phyloP scores from a whole-genome alignment of 64 coral and sea anemone species.

The Hydrozoanthus tunicans region DNA sequence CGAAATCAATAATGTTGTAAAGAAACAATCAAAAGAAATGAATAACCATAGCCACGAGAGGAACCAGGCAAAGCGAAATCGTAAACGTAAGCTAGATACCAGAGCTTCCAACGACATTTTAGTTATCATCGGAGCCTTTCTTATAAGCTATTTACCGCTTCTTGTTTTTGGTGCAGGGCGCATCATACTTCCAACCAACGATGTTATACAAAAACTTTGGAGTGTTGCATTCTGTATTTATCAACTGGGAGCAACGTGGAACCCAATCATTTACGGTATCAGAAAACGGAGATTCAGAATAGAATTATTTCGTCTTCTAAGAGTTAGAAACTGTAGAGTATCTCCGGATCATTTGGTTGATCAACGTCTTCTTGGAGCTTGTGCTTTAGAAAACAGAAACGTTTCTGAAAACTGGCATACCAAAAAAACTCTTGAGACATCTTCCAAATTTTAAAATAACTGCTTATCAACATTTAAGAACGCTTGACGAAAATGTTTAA shows the following conservation, averaged over 20 bases:
- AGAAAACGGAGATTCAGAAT: conserved; percentile 18
- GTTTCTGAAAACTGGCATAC: no score
- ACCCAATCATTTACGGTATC: conserved; percentile 41
- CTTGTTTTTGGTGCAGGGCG: not conserved
- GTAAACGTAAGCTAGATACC: not conserved
- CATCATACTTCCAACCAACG: not conserved
- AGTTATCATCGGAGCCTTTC: conserved; percentile 51
- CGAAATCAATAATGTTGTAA: conserved; percentile 33
- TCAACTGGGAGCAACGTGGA: conserved; percentile 15
- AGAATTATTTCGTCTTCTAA: conserved; percentile 1
- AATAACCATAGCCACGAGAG: not conserved
- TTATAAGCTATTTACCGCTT: conserved; percentile 27
- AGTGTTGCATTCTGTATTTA: not conserved
- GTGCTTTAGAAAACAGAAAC: no score
- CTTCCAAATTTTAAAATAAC: no score
- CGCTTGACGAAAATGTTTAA: no score
- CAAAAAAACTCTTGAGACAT: no score
- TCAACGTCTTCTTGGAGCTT: no score
- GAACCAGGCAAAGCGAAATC: not conserved
- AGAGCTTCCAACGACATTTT: conserved; percentile 50
- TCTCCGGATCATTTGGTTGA: no score
- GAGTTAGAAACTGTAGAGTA: conserved; percentile 10
- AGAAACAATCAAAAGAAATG: conserved; percentile 28
- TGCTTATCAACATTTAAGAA: no score
- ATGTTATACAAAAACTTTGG: not conserved